Conservation (phyloP, 2,797 vertebrate species). For the Huso huso region DNA sequence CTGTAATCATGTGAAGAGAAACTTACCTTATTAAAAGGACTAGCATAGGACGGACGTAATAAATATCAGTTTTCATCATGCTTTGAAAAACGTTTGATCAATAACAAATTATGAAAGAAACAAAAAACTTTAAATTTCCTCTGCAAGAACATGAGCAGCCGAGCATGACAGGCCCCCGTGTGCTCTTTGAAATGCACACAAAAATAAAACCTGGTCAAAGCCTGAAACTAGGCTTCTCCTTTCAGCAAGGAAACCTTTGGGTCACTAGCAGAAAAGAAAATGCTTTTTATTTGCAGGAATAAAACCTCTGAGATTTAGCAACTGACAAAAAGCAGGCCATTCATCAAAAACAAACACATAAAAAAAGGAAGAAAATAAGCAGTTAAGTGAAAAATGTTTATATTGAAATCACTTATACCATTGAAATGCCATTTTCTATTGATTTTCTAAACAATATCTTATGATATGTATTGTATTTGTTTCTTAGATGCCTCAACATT, state of each 20-base stretch:
- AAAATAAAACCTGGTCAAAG: not conserved
- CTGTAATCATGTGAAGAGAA: no score
- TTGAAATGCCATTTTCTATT: conserved; percentile 18
- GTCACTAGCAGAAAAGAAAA: conserved; percentile 25
- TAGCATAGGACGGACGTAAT: no score
- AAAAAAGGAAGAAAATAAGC: conserved; percentile 25
- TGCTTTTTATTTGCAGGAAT: conserved; percentile 39
- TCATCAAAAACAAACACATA: conserved; percentile 21
- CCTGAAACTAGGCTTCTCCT: conserved; percentile 8
- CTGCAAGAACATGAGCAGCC: not conserved
- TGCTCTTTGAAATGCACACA: not conserved
- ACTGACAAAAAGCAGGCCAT: conserved; percentile 35
- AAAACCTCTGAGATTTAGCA: conserved; percentile 24
- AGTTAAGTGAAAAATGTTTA: conserved; percentile 28
- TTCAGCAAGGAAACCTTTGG: conserved; percentile 22
- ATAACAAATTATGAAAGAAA: not conserved
- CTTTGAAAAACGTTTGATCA: no score
- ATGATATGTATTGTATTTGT: conserved; percentile 10
- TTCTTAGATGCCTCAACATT: conserved; percentile 3
- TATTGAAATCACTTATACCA: conserved; percentile 29
- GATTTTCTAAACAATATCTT: conserved; percentile 10
- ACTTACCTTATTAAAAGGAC: no score
- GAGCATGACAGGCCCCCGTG: not conserved
- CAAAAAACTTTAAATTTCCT: no score
- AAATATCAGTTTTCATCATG: no score